A percentile compares a stretch with the other conserved stretches of the same genome.
phyloP scores from a whole-genome alignment of 1,140 invertebrate genomes.

The Zaprionus taronus region DNA sequence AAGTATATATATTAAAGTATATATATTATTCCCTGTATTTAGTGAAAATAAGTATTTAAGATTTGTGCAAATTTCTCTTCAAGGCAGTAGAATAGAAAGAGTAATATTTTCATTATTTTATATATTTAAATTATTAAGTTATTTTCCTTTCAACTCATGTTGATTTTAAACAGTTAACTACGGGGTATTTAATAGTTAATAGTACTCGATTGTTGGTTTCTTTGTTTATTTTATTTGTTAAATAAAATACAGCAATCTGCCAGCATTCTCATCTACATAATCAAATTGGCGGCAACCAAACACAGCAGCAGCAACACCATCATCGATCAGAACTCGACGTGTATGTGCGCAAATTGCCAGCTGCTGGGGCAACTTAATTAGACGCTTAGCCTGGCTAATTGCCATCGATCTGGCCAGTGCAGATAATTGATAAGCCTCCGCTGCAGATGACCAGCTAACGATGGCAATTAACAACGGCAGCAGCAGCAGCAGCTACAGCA shows the following conservation, averaged over 20 bases:
- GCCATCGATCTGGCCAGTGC: slow-evolving; percentile 47
- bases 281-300: slow-evolving; percentile 36
- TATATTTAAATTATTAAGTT: background rate
- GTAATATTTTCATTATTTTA: too few species aligned
- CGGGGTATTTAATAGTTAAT: background rate
- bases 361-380: slow-evolving; percentile 76
- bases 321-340: slow-evolving; percentile 70
- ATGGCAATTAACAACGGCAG: slow-evolving; percentile 71
- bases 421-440: slow-evolving; percentile 77
- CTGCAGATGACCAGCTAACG: slow-evolving; percentile 78
- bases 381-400: slow-evolving; percentile 76
- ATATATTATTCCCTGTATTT: too few species aligned
- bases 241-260: slow-evolving; percentile 16
- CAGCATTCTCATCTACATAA: slow-evolving; percentile 29
- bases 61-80: too few species aligned
- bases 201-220: background rate
- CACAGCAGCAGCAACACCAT: slow-evolving; percentile 27
- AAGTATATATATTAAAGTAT: too few species aligned
- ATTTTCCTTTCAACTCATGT: background rate
- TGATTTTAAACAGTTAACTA: background rate
- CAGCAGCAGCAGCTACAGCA: slow-evolving; percentile 11
- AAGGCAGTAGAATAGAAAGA: too few species aligned
- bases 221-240: slow-evolving; percentile 18
- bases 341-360: slow-evolving; percentile 45
- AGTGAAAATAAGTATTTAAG: too few species aligned